Percentiles rank a stretch among this genome's conserved stretches.
phyloP scores from a whole-genome alignment of 2,888 invertebrate species.

The Alloscopus bannaensis region DNA sequence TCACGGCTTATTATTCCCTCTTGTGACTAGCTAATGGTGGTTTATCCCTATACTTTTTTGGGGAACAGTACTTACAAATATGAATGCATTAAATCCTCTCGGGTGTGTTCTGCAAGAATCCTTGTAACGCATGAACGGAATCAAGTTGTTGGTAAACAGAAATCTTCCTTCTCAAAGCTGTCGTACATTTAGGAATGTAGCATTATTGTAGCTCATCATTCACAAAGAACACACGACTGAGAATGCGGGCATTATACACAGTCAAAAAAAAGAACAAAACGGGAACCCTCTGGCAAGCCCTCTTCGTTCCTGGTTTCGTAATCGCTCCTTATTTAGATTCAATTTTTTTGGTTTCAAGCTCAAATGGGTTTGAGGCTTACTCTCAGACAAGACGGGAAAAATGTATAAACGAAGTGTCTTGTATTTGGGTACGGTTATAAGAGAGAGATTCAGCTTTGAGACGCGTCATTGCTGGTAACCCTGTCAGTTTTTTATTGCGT shows the following conservation, averaged over 20 bases:
- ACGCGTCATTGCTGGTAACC: not conserved
- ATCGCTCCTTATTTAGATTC: constrained; percentile 19
- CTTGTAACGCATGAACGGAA: no score
- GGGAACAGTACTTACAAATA: no score
- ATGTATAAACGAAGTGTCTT: not conserved
- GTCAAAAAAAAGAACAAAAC: not conserved
- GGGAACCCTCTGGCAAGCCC: not conserved
- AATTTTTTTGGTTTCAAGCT: constrained; percentile 24
- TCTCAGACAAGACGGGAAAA: constrained; percentile 1
- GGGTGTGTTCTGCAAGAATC: no score
- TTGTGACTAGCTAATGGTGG: no score
- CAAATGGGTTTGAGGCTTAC: constrained; percentile 24
- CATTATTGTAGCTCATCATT: no score
- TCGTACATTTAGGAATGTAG: no score
- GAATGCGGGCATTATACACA: no score
- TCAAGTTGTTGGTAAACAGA: no score
- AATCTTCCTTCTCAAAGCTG: no score
- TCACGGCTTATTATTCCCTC: constrained; percentile 54
- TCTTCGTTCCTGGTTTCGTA: not conserved
- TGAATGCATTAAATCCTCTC: no score
- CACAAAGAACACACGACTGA: no score
- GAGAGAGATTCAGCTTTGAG: not conserved
- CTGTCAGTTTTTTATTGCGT: constrained; percentile 33
- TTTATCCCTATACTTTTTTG: no score
- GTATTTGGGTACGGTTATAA: not conserved